A percentile compares a stretch with the other conserved stretches of the same genome.
Conservation (phyloP, 2,888 invertebrate genomes). For the Allygus modestus region DNA sequence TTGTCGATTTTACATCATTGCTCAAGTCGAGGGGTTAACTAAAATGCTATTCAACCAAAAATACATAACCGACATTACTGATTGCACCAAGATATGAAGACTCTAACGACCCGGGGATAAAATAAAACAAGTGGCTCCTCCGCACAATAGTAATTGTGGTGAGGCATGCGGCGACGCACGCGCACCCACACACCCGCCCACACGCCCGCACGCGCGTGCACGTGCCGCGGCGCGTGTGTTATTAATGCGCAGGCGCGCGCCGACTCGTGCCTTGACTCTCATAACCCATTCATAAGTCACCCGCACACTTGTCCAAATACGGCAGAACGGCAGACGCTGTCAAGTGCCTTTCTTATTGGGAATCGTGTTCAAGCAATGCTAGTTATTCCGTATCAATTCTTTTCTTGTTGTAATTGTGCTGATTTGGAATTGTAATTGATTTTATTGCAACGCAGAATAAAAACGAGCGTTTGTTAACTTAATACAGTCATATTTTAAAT, state of each 20-base stretch:
- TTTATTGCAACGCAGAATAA: too few species aligned
- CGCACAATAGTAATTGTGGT: constrained; percentile 25
- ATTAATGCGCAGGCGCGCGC: constrained; percentile 20
- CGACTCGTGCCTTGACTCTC: constrained; percentile 35
- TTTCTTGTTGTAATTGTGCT: too few species aligned
- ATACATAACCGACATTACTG: too few species aligned
- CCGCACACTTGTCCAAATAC: constrained; percentile 37
- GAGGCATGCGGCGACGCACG: constrained; percentile 5
- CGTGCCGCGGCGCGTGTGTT: constrained; percentile 10
- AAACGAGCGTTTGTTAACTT: too few species aligned
- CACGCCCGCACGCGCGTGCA: neutral
- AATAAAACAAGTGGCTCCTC: constrained; percentile 22
- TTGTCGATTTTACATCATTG: too few species aligned
- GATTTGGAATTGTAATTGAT: too few species aligned
- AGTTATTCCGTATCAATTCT: neutral
- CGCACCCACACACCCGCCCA: neutral
- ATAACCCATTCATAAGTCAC: constrained; percentile 52
- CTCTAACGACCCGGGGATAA: neutral
- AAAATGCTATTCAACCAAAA: too few species aligned
- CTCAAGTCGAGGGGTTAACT: too few species aligned
- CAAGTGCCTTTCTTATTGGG: neutral
- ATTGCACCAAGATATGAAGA: neutral
- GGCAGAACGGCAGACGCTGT: neutral
- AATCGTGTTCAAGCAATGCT: neutral
- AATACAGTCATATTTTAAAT: too few species aligned